Base-by-base conservation (phyloP, 2,113 vertebrate species). In the Hippocampus mohnikei region DNA sequence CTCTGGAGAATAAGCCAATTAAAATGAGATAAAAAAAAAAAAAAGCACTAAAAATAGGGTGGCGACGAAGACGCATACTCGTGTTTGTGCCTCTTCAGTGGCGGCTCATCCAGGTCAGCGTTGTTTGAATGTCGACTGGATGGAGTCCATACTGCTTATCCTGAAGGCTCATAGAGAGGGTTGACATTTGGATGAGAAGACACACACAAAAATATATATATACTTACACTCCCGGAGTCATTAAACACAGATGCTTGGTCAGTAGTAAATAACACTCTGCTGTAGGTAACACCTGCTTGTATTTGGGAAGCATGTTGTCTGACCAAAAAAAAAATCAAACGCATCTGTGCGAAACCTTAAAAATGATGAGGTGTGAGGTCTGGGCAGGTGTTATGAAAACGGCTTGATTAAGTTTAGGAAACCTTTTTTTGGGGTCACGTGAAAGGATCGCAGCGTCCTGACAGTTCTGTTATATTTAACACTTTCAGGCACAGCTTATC, bases 1-100 rank as follows among this genome's bases (percentile, higher is more conserved):
- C 81, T 82, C 76, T 41, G 42, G 77, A 83, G 88, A 73, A 84
- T 81, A 82, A 80, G 85, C 71, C 74, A 80, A 79, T 87, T 84
- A 78, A 69, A 83, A 82, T 63, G 61, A 86, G 75, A 83, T 81
- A 3, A 2, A 4, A 33, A 33, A 33, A 33, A 77, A 84, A 84
- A 44, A 75, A 66, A 76, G 64, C 75, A 72, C 67, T 77, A 88
- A 82, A 86, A 85, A 85, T 84, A 86, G 71, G 65, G 75, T 41
- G 37, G 69, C 64, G 52, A 52, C 73, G 76, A 80, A 84, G 59
- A 44, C 18, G 58, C 58, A 58, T 18, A 69, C 63, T 66, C 41
- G 74, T 84, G 69, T 80, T 75, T 70, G 73, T 76, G 74, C 68
- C 29, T 71, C 61, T 66, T 60, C 53, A 56, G 50, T 66, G 56